phyloP scores from a whole-genome alignment of 2,797 vertebrate genomes.

The Argya squamiceps region DNA sequence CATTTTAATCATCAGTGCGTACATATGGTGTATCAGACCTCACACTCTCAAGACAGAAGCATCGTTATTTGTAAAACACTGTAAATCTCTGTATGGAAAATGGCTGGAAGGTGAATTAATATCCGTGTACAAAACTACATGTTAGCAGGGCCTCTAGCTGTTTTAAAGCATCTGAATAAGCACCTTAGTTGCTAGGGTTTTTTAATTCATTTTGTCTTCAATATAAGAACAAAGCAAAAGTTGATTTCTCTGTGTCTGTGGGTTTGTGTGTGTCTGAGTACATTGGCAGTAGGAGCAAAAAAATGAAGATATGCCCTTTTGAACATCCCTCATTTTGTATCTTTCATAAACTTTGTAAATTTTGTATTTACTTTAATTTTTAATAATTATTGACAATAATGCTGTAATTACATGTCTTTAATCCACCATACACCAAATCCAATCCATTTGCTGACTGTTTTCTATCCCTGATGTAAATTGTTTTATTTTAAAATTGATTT shows the following conservation, averaged over 20 bases:
- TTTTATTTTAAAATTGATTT: background rate
- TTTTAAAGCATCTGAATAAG: background rate
- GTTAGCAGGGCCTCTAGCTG: background rate
- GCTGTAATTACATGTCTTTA: background rate
- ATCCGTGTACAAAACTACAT: background rate
- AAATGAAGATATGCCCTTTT: background rate
- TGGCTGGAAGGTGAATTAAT: background rate
- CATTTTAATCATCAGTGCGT: background rate
- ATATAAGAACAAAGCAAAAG: background rate
- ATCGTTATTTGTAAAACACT: background rate
- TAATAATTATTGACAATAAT: background rate
- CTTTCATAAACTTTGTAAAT: background rate
- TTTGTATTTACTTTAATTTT: background rate
- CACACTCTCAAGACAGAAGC: background rate
- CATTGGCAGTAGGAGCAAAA: background rate
- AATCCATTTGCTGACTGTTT: background rate
- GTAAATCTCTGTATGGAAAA: background rate
- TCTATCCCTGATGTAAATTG: background rate
- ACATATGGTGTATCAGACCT: background rate
- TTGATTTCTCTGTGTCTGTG: background rate
- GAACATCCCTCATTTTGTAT: background rate
- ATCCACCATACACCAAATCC: background rate
- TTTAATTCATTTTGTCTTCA: background rate
- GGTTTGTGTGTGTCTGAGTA: background rate
- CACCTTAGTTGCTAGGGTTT: rapidly evolving